These are phyloP conservation scores for Drosophila sucinea DNA, from an alignment of 1,140 invertebrate genomes.

Conservation along the genomic window DNA sequence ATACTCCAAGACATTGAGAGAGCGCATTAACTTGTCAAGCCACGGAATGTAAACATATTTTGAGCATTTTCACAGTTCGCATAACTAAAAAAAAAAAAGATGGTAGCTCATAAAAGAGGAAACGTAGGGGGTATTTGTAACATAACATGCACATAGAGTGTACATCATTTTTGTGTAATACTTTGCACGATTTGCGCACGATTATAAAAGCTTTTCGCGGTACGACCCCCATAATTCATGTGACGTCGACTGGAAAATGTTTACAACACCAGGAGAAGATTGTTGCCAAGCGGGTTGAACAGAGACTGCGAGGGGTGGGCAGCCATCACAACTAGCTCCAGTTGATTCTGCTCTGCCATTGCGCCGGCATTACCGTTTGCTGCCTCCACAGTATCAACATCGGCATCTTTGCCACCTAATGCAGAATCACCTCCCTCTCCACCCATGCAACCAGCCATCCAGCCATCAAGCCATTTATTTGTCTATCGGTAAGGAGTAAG, in stretches of 20 bases:
- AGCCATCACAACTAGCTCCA: constrained; percentile 45
- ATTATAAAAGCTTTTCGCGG: constrained; percentile 83
- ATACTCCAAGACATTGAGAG: constrained; percentile 4
- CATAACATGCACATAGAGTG: constrained; percentile 51
- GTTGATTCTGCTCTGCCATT: constrained; percentile 5
- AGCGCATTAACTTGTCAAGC: constrained; percentile 82
- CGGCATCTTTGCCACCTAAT: constrained; percentile 49
- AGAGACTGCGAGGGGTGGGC: not conserved
- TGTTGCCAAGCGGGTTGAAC: constrained; percentile 32
- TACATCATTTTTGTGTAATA: constrained; percentile 69
- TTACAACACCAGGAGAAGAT: constrained; percentile 77
- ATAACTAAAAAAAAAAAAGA: constrained; percentile 27
- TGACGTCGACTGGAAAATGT: constrained; percentile 81
- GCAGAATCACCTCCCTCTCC: constrained; percentile 36
- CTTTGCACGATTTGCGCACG: constrained; percentile 81
- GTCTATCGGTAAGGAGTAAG: constrained; percentile 56
- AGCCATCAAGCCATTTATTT: constrained; percentile 55
- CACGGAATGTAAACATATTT: constrained; percentile 81
- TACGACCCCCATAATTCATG: constrained; percentile 83
- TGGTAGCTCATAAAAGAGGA: not conserved
- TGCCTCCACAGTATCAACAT: constrained; percentile 46
- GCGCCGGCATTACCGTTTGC: constrained; percentile 38
- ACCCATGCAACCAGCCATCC: not conserved
- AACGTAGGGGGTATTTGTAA: not conserved
- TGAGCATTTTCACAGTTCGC: constrained; percentile 62